These are phyloP conservation scores for Atherinosoma microstoma DNA, from an alignment of 2,797 vertebrate genomes.

Conservation along the genomic window DNA sequence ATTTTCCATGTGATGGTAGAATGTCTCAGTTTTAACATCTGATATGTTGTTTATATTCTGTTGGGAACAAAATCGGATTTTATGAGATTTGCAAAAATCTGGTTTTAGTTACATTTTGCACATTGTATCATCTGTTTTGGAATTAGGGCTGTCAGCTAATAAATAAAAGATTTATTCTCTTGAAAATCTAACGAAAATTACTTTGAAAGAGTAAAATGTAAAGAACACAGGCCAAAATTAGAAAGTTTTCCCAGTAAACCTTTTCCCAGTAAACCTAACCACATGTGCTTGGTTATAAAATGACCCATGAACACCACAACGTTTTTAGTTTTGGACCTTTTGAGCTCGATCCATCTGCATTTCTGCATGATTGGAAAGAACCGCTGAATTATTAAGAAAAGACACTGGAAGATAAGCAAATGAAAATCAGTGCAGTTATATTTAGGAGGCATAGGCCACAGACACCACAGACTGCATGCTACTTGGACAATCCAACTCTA, in stretches of 20 bases:
- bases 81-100: too few relatives aligned
- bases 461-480: background rate
- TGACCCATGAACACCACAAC: background rate
- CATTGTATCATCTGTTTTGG: background rate
- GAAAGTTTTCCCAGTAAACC: background rate
- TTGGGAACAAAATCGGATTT: too few relatives aligned
- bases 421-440: background rate
- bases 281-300: background rate
- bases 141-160: background rate
- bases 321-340: background rate
- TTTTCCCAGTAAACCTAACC: background rate
- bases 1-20: background rate
- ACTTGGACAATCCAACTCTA: background rate
- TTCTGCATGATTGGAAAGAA: background rate
- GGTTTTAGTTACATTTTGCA: too few relatives aligned
- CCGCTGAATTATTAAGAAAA: background rate
- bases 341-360: background rate
- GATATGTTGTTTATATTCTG: background rate
- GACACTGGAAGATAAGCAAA: background rate
- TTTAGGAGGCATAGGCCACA: background rate
- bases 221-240: background rate
- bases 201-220: background rate
- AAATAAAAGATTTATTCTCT: background rate
- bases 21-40: background rate
- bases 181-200: background rate